Conservation (phyloP, 2,113 vertebrate species). For the Struthidea cinerea region DNA sequence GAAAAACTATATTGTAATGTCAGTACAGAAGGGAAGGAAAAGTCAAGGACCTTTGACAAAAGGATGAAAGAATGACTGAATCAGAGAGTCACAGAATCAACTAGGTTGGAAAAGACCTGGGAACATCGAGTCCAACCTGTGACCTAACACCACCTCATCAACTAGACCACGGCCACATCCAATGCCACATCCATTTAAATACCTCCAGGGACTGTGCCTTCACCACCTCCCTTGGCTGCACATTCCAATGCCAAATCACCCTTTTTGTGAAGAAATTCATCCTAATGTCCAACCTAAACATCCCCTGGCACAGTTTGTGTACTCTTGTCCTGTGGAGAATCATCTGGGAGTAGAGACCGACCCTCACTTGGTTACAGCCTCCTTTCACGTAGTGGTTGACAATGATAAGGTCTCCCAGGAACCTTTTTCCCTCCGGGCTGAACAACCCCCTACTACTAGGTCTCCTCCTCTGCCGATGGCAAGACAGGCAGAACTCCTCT, state of each 20-base stretch:
- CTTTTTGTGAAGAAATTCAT: background rate
- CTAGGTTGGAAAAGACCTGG: background rate
- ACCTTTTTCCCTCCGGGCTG: fast-evolving
- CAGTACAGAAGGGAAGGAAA: background rate
- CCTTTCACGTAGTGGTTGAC: background rate
- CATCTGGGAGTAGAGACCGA: no score
- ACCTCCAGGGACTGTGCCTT: background rate
- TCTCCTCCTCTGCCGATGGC: background rate
- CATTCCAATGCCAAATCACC: background rate
- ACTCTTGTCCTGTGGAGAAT: no score
- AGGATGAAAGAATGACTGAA: background rate
- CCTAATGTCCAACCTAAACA: background rate
- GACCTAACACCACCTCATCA: no score
- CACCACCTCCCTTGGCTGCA: background rate
- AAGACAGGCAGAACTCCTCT: background rate
- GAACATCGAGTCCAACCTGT: background rate
- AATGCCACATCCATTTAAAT: no score
- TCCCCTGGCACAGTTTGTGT: background rate
- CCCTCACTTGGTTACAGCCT: background rate
- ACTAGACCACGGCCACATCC: background rate
- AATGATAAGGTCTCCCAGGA: fast-evolving
- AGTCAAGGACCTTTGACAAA: background rate
- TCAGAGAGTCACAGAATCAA: background rate
- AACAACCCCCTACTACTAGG: background rate
- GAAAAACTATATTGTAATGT: background rate